These are phyloP conservation scores for Scolopax mira DNA, from an alignment of 2,113 vertebrate genomes.

Conservation along the genomic window DNA sequence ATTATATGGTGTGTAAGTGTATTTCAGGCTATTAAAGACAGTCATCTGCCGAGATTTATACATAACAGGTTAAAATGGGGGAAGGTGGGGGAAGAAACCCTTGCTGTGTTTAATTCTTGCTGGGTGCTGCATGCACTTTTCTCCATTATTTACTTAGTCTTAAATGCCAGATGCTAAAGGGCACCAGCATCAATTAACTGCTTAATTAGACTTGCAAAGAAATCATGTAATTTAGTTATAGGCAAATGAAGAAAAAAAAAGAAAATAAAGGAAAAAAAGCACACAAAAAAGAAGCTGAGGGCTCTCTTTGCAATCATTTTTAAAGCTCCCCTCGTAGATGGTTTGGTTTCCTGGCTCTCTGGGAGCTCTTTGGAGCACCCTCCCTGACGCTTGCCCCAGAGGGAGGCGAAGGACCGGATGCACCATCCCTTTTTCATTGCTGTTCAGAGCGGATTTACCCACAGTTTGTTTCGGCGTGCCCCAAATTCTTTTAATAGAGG, in stretches of 20 bases:
- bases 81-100: not conserved
- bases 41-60: not conserved
- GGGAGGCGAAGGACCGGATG: not conserved
- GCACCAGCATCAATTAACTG: conserved; percentile 62
- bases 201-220: conserved; percentile 69
- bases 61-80: not conserved
- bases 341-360: not conserved
- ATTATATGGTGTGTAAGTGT: not conserved
- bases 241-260: not conserved
- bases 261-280: rapidly evolving
- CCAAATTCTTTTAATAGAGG: not conserved
- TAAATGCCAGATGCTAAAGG: conserved; percentile 66
- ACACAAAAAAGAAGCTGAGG: not conserved
- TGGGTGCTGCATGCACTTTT: conserved; percentile 24
- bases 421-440: not conserved
- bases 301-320: conserved; percentile 16
- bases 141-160: conserved; percentile 63
- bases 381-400: not conserved
- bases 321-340: not conserved
- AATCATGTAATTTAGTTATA: conserved; percentile 51
- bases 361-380: not conserved
- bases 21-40: not conserved
- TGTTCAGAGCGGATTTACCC: not conserved
- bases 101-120: conserved; percentile 37
- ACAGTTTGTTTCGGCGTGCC: not conserved